Evolutionary conservation across 2,888 invertebrate genomes (phyloP), one percentile per base, ranked within the genome.

Genomic region (Bellardia bayeri): DNA sequence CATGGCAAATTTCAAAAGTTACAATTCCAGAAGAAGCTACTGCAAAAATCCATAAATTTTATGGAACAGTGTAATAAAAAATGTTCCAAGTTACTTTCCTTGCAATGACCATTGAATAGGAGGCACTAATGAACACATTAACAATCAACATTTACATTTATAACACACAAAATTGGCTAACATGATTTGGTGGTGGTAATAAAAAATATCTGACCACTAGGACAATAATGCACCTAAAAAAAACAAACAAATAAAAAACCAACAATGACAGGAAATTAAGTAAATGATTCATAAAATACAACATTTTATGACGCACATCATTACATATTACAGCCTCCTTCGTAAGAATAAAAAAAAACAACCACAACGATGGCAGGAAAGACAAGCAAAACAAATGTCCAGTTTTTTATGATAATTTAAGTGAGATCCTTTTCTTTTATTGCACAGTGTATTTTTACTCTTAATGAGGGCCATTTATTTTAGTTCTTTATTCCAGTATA

Each of bases 111-210:
- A 45, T 63, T 63, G 63, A 82, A 54, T 45, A 76, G 61, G 51
- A 54, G 56, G 54, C 76, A 82, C 23, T 74, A 81, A 86, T 72
- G 51, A 72, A 78, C 78, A 78, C 84, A 87, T 84, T 87, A 87
- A 74, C 84, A 87, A 87, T 82, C 75, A 82, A 54, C 63, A 63
- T 71, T 68, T 54, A 49, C n/a, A 45, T 49, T 49, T 2, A 68
- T 30, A 69, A 69, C 7, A 68, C 7, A 33, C 61, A 61, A 68
- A 68, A 51, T 14, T 58, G n/a, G 63, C 37, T 23, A 33, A 33
- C 5, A 68, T 51, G 49, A 68, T 40, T 49, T 33, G 45, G 42
- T 85, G 14, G 30, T 56, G 54, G 45, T n/a, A 45, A 45, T n/a
- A 14, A 68, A 30, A 45, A 16, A 14, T 23, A 42, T 16, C 66